Conservation (phyloP, 2,113 vertebrate species). For the Fregetta grallaria region DNA sequence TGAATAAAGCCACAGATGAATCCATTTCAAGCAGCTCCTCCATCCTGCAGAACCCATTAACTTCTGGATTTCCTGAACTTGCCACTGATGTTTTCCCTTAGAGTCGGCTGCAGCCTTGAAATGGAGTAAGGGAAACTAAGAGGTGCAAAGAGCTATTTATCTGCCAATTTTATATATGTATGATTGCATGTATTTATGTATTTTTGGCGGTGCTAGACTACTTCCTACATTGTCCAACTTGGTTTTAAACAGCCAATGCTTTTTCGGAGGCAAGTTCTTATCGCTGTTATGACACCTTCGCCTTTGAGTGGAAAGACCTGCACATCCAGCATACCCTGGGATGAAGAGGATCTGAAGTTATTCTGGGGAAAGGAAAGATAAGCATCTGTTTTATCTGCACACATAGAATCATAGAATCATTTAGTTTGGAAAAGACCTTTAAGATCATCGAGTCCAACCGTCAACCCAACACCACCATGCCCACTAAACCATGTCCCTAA, state of each 20-base stretch:
- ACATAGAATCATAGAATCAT: too few relatives aligned
- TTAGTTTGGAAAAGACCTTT: too few relatives aligned
- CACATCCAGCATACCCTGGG: background rate
- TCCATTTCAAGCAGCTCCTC: background rate
- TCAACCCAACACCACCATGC: too few relatives aligned
- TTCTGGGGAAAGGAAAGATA: background rate
- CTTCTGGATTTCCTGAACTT: background rate
- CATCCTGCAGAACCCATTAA: background rate
- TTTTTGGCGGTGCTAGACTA: background rate
- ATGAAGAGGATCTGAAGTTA: background rate
- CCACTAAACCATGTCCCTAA: too few relatives aligned
- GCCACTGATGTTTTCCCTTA: background rate
- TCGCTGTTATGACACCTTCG: background rate
- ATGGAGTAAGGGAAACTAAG: background rate
- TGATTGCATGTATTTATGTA: background rate
- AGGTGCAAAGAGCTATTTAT: background rate
- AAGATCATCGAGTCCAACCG: too few relatives aligned
- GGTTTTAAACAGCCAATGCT: background rate
- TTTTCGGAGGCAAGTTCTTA: background rate
- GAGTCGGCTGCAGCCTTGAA: background rate
- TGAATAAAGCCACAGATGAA: background rate
- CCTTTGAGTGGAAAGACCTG: background rate
- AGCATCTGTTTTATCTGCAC: background rate
- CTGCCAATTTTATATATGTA: background rate
- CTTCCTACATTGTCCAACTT: background rate